Evolutionary conservation across 2,113 vertebrate species (phyloP).

Genomic region (Mandrillus leucophaeus): DNA sequence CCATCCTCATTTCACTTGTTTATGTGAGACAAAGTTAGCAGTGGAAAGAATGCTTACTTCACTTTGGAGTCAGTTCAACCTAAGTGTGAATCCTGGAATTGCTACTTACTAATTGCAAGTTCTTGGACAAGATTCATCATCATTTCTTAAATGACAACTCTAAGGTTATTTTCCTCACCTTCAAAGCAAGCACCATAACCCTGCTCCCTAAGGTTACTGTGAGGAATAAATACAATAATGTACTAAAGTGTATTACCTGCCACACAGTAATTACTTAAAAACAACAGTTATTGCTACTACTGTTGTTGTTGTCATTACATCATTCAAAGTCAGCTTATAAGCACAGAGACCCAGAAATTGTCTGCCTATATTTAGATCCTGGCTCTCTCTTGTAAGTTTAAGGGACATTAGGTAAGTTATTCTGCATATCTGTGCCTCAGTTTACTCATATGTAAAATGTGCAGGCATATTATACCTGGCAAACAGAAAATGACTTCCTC

Average conservation of each 20-base stretch:
- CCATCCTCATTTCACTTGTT: not conserved
- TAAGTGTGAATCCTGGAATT: not conserved
- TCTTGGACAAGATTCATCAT: not conserved
- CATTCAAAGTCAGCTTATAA: not conserved
- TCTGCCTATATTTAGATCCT: not conserved
- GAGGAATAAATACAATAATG: not conserved
- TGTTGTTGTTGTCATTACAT: not conserved
- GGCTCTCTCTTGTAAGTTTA: not conserved
- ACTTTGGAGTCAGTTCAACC: not conserved
- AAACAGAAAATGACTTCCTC: not conserved
- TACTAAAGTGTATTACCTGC: not conserved
- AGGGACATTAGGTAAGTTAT: not conserved
- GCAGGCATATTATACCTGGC: not conserved
- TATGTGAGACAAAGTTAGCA: not conserved
- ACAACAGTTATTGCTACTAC: not conserved
- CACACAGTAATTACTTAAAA: not conserved
- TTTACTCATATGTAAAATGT: not conserved
- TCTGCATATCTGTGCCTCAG: not conserved
- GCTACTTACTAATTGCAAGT: not conserved
- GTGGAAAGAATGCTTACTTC: not conserved
- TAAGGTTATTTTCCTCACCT: not conserved
- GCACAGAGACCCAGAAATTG: not conserved
- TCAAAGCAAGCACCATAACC: not conserved
- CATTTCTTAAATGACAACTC: not conserved
- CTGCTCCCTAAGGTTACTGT: not conserved